A percentile compares a stretch with the other conserved stretches of the same genome.
These are phyloP conservation scores for Phaonia tiefii DNA, from an alignment of 2,888 invertebrate genomes.

Conservation along the genomic window DNA sequence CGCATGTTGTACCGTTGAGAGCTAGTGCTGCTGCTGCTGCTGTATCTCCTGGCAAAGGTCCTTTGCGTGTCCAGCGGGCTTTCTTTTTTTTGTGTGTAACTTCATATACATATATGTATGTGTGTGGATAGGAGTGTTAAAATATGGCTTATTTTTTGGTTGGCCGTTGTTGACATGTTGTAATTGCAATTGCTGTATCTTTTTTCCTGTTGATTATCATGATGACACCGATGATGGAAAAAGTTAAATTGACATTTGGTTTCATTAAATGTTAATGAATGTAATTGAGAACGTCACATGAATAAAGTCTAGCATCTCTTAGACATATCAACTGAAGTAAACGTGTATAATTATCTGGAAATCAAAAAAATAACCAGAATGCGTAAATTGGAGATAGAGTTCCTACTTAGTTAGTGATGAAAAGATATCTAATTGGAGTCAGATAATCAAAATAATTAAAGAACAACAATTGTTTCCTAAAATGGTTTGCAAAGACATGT, in stretches of 20 bases:
- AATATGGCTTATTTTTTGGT: no score
- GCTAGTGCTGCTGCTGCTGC: not conserved
- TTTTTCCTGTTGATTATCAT: conserved; percentile 31
- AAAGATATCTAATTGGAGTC: no score
- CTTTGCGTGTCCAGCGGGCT: conserved; percentile 17
- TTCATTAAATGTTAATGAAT: conserved; percentile 75
- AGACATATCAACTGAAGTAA: not conserved
- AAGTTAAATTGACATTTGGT: conserved; percentile 78
- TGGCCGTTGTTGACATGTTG: conserved; percentile 52
- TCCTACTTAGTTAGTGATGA: no score
- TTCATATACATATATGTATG: not conserved
- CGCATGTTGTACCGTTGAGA: not conserved
- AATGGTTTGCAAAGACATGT: no score
- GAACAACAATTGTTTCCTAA: no score
- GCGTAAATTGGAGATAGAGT: no score
- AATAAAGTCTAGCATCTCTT: not conserved
- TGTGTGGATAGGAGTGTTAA: no score
- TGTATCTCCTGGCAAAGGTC: conserved; percentile 33
- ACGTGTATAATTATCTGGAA: no score
- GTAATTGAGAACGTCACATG: conserved; percentile 74
- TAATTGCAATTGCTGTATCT: conserved; percentile 58
- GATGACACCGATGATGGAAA: conserved; percentile 73
- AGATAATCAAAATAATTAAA: no score
- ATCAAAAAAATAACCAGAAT: no score
- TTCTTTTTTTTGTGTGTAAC: not conserved